A percentile compares a stretch with the other conserved stretches of the same genome.
These are phyloP conservation scores for Metaphire vulgaris DNA, from an alignment of 1,140 invertebrate species.

Conservation along the genomic window DNA sequence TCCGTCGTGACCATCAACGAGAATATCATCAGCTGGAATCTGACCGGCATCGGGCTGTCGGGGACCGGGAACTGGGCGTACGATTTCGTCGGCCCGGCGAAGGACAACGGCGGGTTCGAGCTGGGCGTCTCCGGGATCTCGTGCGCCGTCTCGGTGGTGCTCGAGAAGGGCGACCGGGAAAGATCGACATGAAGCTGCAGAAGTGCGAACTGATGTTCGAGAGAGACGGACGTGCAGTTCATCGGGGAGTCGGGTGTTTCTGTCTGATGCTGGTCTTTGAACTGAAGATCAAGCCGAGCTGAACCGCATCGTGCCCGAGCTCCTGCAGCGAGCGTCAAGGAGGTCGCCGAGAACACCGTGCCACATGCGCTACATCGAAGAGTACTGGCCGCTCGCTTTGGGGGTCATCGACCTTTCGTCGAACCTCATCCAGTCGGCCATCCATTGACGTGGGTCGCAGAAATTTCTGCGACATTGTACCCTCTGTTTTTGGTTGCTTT, in stretches of 20 bases:
- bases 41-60: background rate
- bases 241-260: background rate
- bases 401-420: background rate
- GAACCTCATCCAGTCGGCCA: background rate
- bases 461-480: too few relatives aligned
- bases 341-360: background rate
- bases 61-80: background rate
- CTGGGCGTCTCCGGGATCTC: background rate
- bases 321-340: background rate
- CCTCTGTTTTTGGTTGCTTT: too few relatives aligned
- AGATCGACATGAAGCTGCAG: slow-evolving; percentile 1
- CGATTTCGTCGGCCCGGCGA: background rate
- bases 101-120: background rate
- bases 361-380: background rate
- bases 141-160: background rate
- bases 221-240: background rate
- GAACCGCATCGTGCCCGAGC: background rate
- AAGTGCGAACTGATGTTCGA: background rate
- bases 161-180: background rate
- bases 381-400: background rate
- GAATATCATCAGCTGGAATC: background rate
- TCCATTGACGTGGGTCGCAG: too few relatives aligned
- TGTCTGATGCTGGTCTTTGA: background rate
- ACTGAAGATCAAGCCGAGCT: background rate
- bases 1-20: background rate